Conservation (phyloP, 2,797 vertebrate genomes). For the Microctenopoma lineatum region DNA sequence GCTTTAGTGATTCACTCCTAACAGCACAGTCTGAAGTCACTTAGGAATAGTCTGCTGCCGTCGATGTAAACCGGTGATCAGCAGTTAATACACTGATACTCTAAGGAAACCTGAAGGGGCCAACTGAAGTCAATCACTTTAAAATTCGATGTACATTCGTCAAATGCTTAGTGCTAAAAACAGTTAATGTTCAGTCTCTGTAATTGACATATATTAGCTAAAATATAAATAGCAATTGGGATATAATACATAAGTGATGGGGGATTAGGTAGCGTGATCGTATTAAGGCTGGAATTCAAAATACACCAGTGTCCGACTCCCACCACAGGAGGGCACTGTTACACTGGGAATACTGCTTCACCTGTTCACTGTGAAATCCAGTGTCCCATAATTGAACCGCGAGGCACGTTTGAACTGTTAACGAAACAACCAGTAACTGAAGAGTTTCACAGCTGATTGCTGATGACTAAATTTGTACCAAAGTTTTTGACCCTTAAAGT, state of each 20-base stretch:
- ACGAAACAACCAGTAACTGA: not conserved
- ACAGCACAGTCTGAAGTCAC: slow-evolving; percentile 43
- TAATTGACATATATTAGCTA: slow-evolving; percentile 72
- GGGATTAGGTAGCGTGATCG: slow-evolving; percentile 59
- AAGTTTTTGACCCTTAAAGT: not conserved
- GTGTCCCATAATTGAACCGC: slow-evolving; percentile 25
- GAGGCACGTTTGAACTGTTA: slow-evolving; percentile 28
- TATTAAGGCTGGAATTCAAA: slow-evolving; percentile 26
- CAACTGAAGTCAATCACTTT: slow-evolving; percentile 18
- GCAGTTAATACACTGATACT: slow-evolving; percentile 25
- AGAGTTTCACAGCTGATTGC: not conserved
- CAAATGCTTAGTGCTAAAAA: slow-evolving; percentile 69
- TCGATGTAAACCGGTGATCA: not conserved
- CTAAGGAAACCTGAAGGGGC: slow-evolving; percentile 15
- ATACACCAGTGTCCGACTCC: slow-evolving; percentile 27
- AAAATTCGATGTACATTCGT: slow-evolving; percentile 32
- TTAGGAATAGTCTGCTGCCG: slow-evolving; percentile 16
- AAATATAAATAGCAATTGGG: slow-evolving; percentile 75
- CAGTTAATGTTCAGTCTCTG: slow-evolving; percentile 49
- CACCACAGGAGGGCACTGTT: slow-evolving; percentile 68
- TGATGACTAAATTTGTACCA: too few relatives aligned
- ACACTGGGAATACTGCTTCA: slow-evolving; percentile 45
- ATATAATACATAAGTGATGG: slow-evolving; percentile 46
- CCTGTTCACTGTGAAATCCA: slow-evolving; percentile 1
- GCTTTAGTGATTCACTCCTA: slow-evolving; percentile 57